phyloP scores from a whole-genome alignment of 2,888 invertebrate species.

The Thecophora atra region DNA sequence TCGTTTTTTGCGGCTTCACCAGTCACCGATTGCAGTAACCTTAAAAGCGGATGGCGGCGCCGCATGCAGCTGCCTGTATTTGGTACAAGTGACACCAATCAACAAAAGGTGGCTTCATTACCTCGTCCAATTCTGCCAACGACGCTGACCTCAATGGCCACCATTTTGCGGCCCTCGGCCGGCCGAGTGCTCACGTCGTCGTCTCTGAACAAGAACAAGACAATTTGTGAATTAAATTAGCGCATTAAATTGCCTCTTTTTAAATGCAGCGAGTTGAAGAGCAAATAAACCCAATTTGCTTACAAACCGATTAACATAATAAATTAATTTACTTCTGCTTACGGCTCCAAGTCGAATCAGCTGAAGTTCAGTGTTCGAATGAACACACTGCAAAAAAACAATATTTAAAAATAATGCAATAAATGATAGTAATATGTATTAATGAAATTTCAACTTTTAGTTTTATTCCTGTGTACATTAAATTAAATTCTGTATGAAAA shows the following conservation, averaged over 20 bases:
- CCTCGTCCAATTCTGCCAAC: not conserved
- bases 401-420: not conserved
- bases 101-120: not conserved
- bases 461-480: slow-evolving; percentile 19
- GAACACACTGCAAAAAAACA: not conserved
- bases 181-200: not conserved
- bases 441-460: too few species aligned
- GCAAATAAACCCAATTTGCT: not conserved
- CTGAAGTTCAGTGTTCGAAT: not conserved
- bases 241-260: not conserved
- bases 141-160: slow-evolving; percentile 22
- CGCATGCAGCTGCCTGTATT: not conserved
- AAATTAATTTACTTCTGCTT: not conserved
- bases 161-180: not conserved
- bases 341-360: not conserved
- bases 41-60: not conserved
- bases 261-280: not conserved
- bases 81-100: not conserved
- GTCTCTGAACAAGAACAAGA: not conserved
- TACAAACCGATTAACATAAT: not conserved
- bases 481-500: slow-evolving; percentile 14
- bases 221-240: not conserved
- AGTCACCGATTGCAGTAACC: too few species aligned
- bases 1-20: too few species aligned
- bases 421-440: not conserved